Percentiles rank a stretch among this genome's conserved stretches.
Evolutionary conservation across 2,113 vertebrate species (phyloP).

Genomic region (Talpa occidentalis): DNA sequence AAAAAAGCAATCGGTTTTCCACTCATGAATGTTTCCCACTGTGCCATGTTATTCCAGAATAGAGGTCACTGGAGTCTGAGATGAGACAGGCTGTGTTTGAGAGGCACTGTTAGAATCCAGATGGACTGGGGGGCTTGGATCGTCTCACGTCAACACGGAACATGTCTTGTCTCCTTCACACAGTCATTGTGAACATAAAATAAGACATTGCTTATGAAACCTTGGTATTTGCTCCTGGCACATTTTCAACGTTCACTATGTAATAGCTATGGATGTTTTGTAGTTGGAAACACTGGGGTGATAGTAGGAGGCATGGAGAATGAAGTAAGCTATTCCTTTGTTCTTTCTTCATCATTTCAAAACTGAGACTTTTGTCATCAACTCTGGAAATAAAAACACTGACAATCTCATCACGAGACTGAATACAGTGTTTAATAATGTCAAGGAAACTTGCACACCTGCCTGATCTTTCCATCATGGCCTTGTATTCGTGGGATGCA

Average conservation of each 20-base stretch:
- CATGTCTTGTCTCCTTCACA: background rate
- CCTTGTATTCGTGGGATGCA: accelerated
- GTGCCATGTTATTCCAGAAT: background rate
- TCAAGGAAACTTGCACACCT: background rate
- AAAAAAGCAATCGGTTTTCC: background rate
- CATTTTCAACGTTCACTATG: background rate
- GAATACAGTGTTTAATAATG: too few species aligned
- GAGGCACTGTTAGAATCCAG: background rate
- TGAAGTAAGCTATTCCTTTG: background rate
- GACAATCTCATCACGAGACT: background rate
- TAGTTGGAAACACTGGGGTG: background rate
- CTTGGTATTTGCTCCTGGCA: background rate
- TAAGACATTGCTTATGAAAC: background rate
- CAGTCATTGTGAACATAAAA: background rate
- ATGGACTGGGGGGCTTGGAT: background rate
- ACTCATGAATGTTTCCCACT: background rate
- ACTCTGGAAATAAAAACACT: background rate
- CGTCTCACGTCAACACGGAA: background rate
- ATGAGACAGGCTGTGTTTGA: background rate
- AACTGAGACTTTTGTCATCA: background rate
- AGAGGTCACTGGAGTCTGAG: background rate
- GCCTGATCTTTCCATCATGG: background rate
- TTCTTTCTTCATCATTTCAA: background rate
- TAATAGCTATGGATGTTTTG: background rate
- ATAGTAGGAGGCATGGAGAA: background rate